Base-by-base conservation (phyloP, 2,888 invertebrate species). In the Ariolimax columbianus region DNA sequence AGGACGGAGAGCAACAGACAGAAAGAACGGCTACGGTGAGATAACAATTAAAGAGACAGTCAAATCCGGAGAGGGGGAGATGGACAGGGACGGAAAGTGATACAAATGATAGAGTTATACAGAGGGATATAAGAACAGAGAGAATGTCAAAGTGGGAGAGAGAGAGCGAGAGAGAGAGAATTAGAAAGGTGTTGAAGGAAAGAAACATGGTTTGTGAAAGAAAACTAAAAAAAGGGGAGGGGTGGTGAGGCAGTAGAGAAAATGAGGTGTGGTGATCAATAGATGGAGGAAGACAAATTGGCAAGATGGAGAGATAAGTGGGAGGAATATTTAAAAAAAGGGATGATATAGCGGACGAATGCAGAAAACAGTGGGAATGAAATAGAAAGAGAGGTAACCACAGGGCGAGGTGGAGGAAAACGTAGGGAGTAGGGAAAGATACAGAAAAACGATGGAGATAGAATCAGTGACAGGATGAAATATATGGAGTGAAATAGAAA, bases 121-220 rank as follows among this genome's bases (percentile, higher is more conserved):
- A n/a, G n/a, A n/a, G n/a, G n/a, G n/a, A n/a, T n/a, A n/a, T n/a
- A n/a, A n/a, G n/a, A n/a, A n/a, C n/a, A n/a, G n/a, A 66, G 38
- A n/a, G 79, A 40, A 26, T 40, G 68, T 40, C 36, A 80, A 38
- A 66, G 68, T 26, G 38, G 68, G 26, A 68, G 66, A 80, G 40
- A 17, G 63, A 33, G 36, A 38, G 33, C 0, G 33, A 78, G 59
- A 59, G 59, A 51, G 78, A 78, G 63, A 26, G 73, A 26, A 38
- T 38, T 9, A 14, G 40, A 30, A 6, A 40, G 40, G 30, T n/a
- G 23, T 9, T 9, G 77, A 43, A 17, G 19, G 77, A 47, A 14
- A 47, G 55, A 55, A 55, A 7, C 9, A 55, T n/a, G n/a, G n/a
- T n/a, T n/a, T n/a, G 14, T 6, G 17, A 55, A 55, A 17, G 23